A percentile compares a stretch with the other conserved stretches of the same genome.
phyloP scores from a whole-genome alignment of 2,113 vertebrate species.

The Entelurus aequoreus region DNA sequence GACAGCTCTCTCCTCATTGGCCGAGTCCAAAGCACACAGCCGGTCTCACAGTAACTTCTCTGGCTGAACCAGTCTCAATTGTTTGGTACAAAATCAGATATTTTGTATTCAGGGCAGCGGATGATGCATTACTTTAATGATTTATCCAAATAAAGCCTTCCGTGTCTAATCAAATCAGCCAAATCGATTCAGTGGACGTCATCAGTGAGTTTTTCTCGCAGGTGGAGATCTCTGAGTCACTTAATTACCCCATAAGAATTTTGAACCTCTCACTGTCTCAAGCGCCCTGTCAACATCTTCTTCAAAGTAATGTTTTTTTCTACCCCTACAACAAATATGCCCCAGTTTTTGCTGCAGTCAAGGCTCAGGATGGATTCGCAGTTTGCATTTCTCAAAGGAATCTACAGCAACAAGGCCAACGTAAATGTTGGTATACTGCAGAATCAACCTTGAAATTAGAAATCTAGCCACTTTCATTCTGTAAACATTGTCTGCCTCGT shows the following conservation, averaged over 20 bases:
- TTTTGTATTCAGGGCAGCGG: constrained; percentile 19
- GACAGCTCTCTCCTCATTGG: constrained; percentile 17
- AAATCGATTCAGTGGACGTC: constrained; percentile 32
- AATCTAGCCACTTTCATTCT: constrained; percentile 6
- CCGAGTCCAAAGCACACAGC: constrained; percentile 16
- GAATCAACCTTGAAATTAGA: constrained; percentile 16
- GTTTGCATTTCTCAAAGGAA: constrained; percentile 35
- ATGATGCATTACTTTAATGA: constrained; percentile 46
- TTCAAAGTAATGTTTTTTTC: not conserved
- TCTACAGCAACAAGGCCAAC: constrained; percentile 14
- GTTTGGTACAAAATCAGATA: constrained; percentile 17
- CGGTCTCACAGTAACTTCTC: not conserved
- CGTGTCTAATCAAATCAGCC: constrained; percentile 41
- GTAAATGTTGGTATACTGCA: constrained; percentile 9
- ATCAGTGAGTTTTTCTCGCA: constrained; percentile 16
- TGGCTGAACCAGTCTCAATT: constrained; percentile 3
- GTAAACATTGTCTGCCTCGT: not conserved
- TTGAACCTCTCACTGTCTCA: not conserved
- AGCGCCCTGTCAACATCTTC: no score
- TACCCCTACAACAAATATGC: constrained; percentile 18
- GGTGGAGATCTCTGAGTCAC: not conserved
- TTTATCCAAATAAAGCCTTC: constrained; percentile 41
- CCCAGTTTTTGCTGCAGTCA: constrained; percentile 12
- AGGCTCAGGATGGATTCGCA: constrained; percentile 38
- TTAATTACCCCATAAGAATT: constrained; percentile 2